These are phyloP conservation scores for Torymus aiolomorphi DNA, from an alignment of 2,888 invertebrate genomes.

Conservation along the genomic window DNA sequence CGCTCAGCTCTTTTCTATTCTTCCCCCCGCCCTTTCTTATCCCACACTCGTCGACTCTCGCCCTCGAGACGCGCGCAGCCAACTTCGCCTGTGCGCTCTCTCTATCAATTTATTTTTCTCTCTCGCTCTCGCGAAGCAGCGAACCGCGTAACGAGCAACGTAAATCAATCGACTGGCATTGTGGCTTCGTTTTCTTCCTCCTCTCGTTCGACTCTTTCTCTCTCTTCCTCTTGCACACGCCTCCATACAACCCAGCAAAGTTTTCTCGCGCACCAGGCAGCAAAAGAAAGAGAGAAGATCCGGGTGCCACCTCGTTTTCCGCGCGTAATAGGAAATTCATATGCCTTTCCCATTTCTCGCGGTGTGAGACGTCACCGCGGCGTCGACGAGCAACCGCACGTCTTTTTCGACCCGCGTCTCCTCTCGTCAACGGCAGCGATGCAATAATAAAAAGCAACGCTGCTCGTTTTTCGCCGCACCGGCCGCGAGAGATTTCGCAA, in stretches of 20 bases:
- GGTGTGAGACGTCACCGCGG: not conserved
- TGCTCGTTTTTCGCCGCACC: slow-evolving; percentile 21
- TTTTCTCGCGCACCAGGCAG: not conserved
- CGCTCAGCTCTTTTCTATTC: slow-evolving; percentile 32
- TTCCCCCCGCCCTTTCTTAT: slow-evolving; percentile 32
- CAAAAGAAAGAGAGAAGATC: not conserved
- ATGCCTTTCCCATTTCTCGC: not conserved
- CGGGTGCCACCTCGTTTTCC: slow-evolving; percentile 32
- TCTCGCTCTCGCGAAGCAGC: slow-evolving; percentile 65
- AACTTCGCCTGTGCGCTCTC: slow-evolving; percentile 54
- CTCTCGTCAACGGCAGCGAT: not conserved
- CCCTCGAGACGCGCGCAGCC: slow-evolving; percentile 22
- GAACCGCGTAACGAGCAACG: slow-evolving; percentile 76
- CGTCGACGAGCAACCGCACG: slow-evolving; percentile 1
- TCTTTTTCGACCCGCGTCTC: not conserved
- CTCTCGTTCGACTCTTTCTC: not conserved
- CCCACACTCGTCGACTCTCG: slow-evolving; percentile 48
- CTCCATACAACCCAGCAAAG: not conserved
- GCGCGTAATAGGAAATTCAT: slow-evolving; percentile 45
- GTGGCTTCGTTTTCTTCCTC: slow-evolving; percentile 66
- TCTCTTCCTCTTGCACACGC: not conserved
- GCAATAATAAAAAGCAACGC: not conserved
- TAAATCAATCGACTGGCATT: slow-evolving; percentile 75
- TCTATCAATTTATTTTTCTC: slow-evolving; percentile 62
- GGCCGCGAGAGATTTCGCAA: slow-evolving; percentile 23